phyloP scores from a whole-genome alignment of 2,113 vertebrate genomes.

The Albula glossodonta region DNA sequence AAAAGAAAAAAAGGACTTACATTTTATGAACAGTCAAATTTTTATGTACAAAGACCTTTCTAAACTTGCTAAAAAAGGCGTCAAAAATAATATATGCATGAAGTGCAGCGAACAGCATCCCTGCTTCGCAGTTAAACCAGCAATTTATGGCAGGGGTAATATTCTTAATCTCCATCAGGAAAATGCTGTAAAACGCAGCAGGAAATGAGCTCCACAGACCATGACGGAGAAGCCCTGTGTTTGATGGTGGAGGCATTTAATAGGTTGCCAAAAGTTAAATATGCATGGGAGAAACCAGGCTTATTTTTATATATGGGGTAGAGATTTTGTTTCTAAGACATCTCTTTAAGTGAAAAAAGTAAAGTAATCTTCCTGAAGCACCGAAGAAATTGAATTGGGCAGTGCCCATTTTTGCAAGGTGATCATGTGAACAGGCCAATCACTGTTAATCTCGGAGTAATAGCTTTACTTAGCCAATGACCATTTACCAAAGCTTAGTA shows the following conservation, averaged over 20 bases:
- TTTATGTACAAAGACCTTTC: conserved; percentile 18
- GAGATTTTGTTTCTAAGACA: neutral
- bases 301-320: neutral
- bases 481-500: too few relatives aligned
- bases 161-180: conserved; percentile 28
- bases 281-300: neutral
- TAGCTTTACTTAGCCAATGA: neutral
- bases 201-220: conserved; percentile 32
- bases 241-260: conserved; percentile 1
- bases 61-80: conserved; percentile 11
- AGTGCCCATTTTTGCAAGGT: neutral
- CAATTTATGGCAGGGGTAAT: conserved; percentile 21
- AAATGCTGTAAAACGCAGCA: conserved; percentile 14
- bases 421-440: neutral
- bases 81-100: conserved; percentile 12
- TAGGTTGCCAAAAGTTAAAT: conserved; percentile 11
- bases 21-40: conserved; percentile 24
- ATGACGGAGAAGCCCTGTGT: conserved; percentile 25
- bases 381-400: neutral
- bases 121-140: conserved; percentile 19
- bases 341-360: neutral
- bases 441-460: neutral
- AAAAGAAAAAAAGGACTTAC: neutral
- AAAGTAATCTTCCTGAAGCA: neutral
- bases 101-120: conserved; percentile 2